These are phyloP conservation scores for Drosophila leontia DNA, from an alignment of 1,140 invertebrate species.

Conservation along the genomic window DNA sequence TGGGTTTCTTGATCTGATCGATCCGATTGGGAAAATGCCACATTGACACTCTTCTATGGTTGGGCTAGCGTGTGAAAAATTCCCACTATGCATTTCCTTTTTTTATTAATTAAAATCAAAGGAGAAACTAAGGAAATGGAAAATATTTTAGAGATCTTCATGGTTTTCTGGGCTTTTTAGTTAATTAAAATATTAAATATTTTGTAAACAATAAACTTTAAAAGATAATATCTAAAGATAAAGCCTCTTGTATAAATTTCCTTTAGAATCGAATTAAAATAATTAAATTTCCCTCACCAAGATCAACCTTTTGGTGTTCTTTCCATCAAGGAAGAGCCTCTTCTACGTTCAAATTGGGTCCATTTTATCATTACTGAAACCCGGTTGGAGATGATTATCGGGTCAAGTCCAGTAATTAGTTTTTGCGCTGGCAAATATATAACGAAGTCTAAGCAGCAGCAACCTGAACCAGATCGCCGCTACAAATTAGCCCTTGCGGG, in stretches of 20 bases:
- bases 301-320: neutral
- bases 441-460: slow-evolving; percentile 34
- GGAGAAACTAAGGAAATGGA: neutral
- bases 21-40: slow-evolving; percentile 60
- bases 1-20: slow-evolving; percentile 45
- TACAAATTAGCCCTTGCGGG: slow-evolving; percentile 81
- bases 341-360: neutral
- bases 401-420: slow-evolving; percentile 66
- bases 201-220: neutral
- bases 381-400: slow-evolving; percentile 68
- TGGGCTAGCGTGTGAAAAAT: slow-evolving; percentile 46
- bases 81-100: slow-evolving; percentile 5
- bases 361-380: slow-evolving; percentile 56
- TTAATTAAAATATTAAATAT: slow-evolving; percentile 29
- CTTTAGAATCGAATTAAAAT: slow-evolving; percentile 10
- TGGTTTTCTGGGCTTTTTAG: neutral
- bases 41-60: slow-evolving; percentile 37
- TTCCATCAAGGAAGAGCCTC: slow-evolving; percentile 6
- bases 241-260: too few relatives aligned
- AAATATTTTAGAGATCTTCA: neutral
- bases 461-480: slow-evolving; percentile 35
- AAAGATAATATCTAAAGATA: neutral
- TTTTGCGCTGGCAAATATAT: slow-evolving; percentile 78
- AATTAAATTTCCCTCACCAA: neutral
- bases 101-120: slow-evolving; percentile 40